Percentiles rank a stretch among this genome's conserved stretches.
Evolutionary conservation across 2,113 vertebrate species (phyloP).

Genomic region (Anthoscopus minutus): DNA sequence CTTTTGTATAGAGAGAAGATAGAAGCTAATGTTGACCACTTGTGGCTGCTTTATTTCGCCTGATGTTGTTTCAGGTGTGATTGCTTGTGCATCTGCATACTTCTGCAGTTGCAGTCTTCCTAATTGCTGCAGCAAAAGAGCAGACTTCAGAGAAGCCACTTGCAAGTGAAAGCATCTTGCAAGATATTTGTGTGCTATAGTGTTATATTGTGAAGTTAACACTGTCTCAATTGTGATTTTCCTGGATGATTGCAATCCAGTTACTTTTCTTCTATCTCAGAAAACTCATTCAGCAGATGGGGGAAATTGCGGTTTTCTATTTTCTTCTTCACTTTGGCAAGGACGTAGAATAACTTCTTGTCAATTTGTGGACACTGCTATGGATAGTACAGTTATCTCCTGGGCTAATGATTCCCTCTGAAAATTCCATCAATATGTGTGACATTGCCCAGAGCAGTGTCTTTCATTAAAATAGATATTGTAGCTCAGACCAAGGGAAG

Average conservation of each 20-base stretch:
- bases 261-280: conserved; percentile 24
- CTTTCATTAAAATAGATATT: conserved; percentile 25
- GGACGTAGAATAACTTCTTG: conserved; percentile 1
- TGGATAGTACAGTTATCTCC: not conserved
- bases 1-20: not conserved
- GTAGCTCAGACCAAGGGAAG: conserved; percentile 1
- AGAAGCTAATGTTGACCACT: not conserved
- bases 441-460: not conserved
- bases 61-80: not conserved
- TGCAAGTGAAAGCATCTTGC: not conserved
- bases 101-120: not conserved
- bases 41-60: not conserved
- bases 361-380: not conserved
- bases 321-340: not conserved
- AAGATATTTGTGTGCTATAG: not conserved
- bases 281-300: conserved; percentile 21
- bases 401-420: conserved; percentile 20
- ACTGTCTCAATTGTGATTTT: not conserved
- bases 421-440: conserved; percentile 32
- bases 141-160: not conserved
- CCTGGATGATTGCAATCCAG: conserved; percentile 30
- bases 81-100: not conserved
- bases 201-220: not conserved
- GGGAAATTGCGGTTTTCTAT: not conserved
- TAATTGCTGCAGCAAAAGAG: not conserved